phyloP scores from a whole-genome alignment of 2,797 vertebrate species.

The Xenops minutus region DNA sequence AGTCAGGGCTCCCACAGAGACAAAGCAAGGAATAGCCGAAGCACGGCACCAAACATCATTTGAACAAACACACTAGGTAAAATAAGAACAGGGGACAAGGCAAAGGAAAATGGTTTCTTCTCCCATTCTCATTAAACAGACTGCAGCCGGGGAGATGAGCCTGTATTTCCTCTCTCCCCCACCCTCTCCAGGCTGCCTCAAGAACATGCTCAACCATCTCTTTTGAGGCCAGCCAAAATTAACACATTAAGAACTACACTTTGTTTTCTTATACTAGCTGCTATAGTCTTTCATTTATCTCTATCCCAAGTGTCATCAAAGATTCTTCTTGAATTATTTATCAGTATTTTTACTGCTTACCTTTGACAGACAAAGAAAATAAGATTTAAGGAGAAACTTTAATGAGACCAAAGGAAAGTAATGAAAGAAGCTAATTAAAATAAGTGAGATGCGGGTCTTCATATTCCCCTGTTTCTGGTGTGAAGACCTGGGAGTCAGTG shows the following conservation, averaged over 20 bases:
- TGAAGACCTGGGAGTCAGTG: background rate
- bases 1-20: background rate
- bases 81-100: background rate
- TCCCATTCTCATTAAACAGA: background rate
- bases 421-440: constrained; percentile 44
- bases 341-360: constrained; percentile 42
- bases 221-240: constrained; percentile 24
- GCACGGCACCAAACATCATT: rapidly evolving
- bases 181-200: background rate
- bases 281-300: constrained; percentile 39
- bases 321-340: constrained; percentile 46
- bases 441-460: constrained; percentile 16
- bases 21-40: background rate
- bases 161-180: background rate
- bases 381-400: constrained; percentile 42
- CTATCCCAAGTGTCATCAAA: constrained; percentile 16
- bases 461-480: background rate
- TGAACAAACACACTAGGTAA: background rate
- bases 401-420: constrained; percentile 39
- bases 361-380: constrained; percentile 52
- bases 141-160: background rate
- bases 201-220: background rate
- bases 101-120: background rate
- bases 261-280: background rate
- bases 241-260: constrained; percentile 16